Conservation (phyloP, 2,888 invertebrate species). For the Ennomos fuscantarius region DNA sequence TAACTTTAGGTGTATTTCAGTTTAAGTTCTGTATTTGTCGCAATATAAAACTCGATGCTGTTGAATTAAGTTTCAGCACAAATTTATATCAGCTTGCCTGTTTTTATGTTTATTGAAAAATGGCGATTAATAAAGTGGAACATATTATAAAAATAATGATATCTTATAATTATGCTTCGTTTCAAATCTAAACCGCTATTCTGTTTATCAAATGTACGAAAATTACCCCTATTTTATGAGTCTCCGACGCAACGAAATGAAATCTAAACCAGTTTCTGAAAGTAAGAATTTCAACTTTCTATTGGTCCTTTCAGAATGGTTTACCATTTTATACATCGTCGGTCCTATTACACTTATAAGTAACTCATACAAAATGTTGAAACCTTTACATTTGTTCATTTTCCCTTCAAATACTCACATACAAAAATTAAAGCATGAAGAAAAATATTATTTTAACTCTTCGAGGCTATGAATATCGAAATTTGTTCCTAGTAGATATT, state of each 20-base stretch:
- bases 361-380: conserved; percentile 34
- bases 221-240: conserved; percentile 22
- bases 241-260: conserved; percentile 22
- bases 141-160: conserved; percentile 34
- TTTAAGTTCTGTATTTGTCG: no score
- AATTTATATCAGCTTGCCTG: no score
- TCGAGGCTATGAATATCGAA: conserved; percentile 71
- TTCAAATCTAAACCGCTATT: conserved; percentile 25
- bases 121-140: conserved; percentile 30
- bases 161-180: conserved; percentile 32
- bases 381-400: conserved; percentile 41
- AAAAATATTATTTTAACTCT: conserved; percentile 67
- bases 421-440: conserved; percentile 81
- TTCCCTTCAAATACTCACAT: conserved; percentile 46
- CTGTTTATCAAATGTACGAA: conserved; percentile 29
- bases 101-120: background rate
- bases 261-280: conserved; percentile 22
- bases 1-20: no score
- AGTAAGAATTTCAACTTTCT: conserved; percentile 7
- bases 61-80: no score
- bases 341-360: conserved; percentile 10
- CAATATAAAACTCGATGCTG: no score
- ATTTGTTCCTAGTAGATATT: conserved; percentile 80
- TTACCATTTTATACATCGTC: conserved; percentile 10
- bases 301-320: conserved; percentile 14